These are phyloP conservation scores for Conus betulinus DNA, from an alignment of 1,140 invertebrate species.

Conservation along the genomic window DNA sequence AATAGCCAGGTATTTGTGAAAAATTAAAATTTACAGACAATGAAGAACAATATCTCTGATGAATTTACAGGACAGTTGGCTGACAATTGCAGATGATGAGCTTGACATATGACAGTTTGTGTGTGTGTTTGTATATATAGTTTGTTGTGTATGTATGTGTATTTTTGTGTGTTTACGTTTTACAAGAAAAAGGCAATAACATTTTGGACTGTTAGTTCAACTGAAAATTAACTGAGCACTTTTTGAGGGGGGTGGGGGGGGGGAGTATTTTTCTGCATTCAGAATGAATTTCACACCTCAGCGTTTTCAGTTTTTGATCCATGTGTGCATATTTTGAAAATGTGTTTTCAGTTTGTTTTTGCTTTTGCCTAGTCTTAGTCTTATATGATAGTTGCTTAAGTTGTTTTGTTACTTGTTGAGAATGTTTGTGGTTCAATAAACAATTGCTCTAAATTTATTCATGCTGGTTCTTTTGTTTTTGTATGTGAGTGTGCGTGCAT, in stretches of 20 bases:
- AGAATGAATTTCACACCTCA: not conserved
- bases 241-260: not conserved
- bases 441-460: not conserved
- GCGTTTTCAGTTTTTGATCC: not conserved
- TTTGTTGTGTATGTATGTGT: too few relatives aligned
- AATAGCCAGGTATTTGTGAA: too few relatives aligned
- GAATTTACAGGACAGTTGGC: too few relatives aligned
- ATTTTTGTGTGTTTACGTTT: too few relatives aligned
- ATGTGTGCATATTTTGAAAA: not conserved
- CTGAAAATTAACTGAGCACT: not conserved
- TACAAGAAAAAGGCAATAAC: too few relatives aligned
- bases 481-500: constrained; percentile 4
- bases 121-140: too few relatives aligned
- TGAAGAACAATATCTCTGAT: too few relatives aligned
- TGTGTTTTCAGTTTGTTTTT: not conserved
- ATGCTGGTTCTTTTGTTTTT: not conserved
- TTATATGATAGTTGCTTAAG: too few relatives aligned
- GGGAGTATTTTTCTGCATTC: not conserved
- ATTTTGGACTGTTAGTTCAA: not conserved
- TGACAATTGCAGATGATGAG: too few relatives aligned
- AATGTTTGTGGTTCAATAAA: not conserved
- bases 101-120: too few relatives aligned
- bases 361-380: not conserved
- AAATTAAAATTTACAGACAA: too few relatives aligned
- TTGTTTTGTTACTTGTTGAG: too few relatives aligned